These are phyloP conservation scores for Ameiurus melas DNA, from an alignment of 2,113 vertebrate species.

Conservation along the genomic window DNA sequence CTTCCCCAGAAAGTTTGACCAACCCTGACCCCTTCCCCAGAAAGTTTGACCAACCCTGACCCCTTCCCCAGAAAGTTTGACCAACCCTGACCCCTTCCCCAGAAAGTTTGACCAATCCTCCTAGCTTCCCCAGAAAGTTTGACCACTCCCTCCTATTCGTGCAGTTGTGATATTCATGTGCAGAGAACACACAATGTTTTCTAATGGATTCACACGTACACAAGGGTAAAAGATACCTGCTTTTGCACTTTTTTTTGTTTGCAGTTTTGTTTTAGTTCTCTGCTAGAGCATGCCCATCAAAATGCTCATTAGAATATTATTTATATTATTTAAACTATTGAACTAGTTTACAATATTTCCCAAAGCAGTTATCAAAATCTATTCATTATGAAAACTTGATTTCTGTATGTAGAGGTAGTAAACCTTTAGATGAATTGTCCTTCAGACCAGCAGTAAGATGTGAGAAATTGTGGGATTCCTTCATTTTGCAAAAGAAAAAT, in stretches of 20 bases:
- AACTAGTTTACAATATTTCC: too few relatives aligned
- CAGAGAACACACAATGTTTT: not conserved
- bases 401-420: too few relatives aligned
- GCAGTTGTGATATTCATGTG: not conserved
- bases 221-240: not conserved
- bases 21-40: too few relatives aligned
- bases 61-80: not conserved
- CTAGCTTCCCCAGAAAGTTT: not conserved
- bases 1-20: too few relatives aligned
- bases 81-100: not conserved
- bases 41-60: not conserved
- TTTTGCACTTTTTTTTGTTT: not conserved
- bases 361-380: too few relatives aligned
- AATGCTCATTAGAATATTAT: too few relatives aligned
- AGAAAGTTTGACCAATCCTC: not conserved
- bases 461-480: not conserved
- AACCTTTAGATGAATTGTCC: too few relatives aligned
- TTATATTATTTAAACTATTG: too few relatives aligned
- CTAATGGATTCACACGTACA: not conserved
- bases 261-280: not conserved
- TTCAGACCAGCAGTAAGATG: too few relatives aligned
- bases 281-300: too few relatives aligned
- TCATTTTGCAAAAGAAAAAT: not conserved
- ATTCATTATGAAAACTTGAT: too few relatives aligned
- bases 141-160: not conserved